Conservation (phyloP, 2,888 invertebrate species). For the Lottia scabra region DNA sequence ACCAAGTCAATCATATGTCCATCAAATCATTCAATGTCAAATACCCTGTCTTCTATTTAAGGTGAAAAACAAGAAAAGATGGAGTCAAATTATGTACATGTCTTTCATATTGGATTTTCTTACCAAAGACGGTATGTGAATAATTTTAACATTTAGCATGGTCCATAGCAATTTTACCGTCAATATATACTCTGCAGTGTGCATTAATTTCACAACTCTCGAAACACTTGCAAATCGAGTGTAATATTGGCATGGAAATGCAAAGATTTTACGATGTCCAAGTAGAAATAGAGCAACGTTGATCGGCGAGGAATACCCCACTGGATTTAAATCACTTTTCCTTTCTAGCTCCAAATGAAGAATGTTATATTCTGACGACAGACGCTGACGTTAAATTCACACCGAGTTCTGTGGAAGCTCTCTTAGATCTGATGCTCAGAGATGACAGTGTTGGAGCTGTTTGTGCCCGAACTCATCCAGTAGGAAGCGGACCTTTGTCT, state of each 20-base stretch:
- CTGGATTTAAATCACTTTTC: no score
- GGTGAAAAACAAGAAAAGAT: conserved; percentile 66
- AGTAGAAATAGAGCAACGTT: no score
- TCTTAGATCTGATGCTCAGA: conserved; percentile 62
- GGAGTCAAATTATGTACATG: conserved; percentile 69
- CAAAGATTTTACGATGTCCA: no score
- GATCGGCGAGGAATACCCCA: no score
- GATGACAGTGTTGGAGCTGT: conserved; percentile 63
- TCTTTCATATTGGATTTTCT: conserved; percentile 63
- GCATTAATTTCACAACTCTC: no score
- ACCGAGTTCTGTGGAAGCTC: conserved; percentile 59
- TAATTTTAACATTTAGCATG: no score
- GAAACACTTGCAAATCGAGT: no score
- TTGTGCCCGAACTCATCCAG: conserved; percentile 62
- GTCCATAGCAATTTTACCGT: no score
- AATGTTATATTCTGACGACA: conserved; percentile 60
- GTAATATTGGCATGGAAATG: no score
- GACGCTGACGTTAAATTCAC: conserved; percentile 64
- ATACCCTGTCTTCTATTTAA: conserved; percentile 25
- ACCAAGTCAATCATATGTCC: no score
- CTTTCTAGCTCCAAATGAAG: conserved; percentile 34
- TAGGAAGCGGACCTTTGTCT: conserved; percentile 59
- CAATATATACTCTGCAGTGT: no score
- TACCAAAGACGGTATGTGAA: conserved; percentile 21
- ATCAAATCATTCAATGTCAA: no score